phyloP scores from a whole-genome alignment of 1,140 invertebrate genomes.

The Drosophila lini region DNA sequence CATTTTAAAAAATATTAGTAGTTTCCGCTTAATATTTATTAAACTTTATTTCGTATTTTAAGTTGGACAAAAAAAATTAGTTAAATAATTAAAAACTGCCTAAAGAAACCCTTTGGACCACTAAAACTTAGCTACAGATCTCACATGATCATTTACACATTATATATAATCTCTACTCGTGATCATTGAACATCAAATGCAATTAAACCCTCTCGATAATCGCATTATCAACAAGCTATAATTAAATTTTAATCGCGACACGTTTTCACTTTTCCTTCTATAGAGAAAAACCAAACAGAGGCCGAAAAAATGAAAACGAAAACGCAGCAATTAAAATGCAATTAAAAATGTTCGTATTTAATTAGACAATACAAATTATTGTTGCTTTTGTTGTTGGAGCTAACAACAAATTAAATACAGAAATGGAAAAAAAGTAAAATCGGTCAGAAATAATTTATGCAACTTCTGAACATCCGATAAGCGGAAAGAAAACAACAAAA shows the following conservation, averaged over 20 bases:
- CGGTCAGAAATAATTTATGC: slow-evolving; percentile 70
- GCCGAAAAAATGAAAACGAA: slow-evolving; percentile 53
- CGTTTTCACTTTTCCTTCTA: slow-evolving; percentile 70
- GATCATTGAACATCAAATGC: slow-evolving; percentile 8
- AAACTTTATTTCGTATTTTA: not conserved
- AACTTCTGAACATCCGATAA: slow-evolving; percentile 58
- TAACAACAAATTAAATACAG: slow-evolving; percentile 29
- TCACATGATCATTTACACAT: not conserved
- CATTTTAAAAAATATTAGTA: not conserved
- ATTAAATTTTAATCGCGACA: slow-evolving; percentile 65
- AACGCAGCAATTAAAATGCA: slow-evolving; percentile 69
- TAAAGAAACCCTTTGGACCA: not conserved
- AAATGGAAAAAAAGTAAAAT: slow-evolving; percentile 41
- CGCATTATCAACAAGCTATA: slow-evolving; percentile 67
- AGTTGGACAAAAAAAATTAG: not conserved
- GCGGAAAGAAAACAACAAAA: slow-evolving; percentile 18
- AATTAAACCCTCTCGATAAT: slow-evolving; percentile 47
- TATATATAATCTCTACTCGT: slow-evolving; percentile 3
- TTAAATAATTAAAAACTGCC: not conserved
- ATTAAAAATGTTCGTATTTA: slow-evolving; percentile 71
- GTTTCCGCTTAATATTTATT: not conserved
- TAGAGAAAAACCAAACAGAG: slow-evolving; percentile 31
- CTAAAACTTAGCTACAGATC: not conserved
- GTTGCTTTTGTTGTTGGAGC: slow-evolving; percentile 21
- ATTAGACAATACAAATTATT: slow-evolving; percentile 29